A percentile compares a stretch with the other conserved stretches of the same genome.
Conservation (phyloP, 2,797 vertebrate genomes). For the Hippopotamyrus pictus region DNA sequence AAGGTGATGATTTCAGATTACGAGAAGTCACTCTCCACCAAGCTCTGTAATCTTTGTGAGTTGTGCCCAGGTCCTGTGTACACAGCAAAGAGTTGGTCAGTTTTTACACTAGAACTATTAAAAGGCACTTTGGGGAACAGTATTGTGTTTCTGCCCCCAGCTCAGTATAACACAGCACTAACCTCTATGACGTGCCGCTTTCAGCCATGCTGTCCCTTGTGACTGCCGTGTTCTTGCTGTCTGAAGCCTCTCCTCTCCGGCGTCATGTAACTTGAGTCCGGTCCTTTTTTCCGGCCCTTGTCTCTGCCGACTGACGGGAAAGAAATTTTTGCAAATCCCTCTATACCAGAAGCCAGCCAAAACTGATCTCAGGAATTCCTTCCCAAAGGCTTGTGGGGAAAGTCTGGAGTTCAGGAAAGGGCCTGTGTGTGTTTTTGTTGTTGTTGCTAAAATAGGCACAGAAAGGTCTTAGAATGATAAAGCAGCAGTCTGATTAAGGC, state of each 20-base stretch:
- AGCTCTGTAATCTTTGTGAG: background rate
- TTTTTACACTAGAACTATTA: background rate
- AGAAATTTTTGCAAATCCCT: background rate
- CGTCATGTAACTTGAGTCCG: background rate
- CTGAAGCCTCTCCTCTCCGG: background rate
- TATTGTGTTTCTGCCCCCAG: background rate
- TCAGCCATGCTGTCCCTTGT: background rate
- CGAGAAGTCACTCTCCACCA: background rate
- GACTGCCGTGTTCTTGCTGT: background rate
- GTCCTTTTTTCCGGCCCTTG: background rate
- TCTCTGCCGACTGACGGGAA: background rate
- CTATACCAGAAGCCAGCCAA: background rate
- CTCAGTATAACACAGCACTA: background rate
- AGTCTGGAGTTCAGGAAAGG: background rate
- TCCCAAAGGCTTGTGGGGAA: background rate
- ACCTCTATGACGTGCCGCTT: background rate
- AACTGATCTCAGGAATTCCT: conserved; percentile 20
- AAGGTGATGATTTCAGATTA: background rate
- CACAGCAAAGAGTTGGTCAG: background rate
- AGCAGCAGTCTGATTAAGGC: background rate
- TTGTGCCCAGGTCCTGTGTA: background rate
- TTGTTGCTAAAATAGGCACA: background rate
- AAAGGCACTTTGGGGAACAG: background rate
- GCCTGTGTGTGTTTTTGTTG: background rate
- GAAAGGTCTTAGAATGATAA: background rate